Evolutionary conservation across 2,888 invertebrate species (phyloP).

Genomic region (Dicycla oo): DNA sequence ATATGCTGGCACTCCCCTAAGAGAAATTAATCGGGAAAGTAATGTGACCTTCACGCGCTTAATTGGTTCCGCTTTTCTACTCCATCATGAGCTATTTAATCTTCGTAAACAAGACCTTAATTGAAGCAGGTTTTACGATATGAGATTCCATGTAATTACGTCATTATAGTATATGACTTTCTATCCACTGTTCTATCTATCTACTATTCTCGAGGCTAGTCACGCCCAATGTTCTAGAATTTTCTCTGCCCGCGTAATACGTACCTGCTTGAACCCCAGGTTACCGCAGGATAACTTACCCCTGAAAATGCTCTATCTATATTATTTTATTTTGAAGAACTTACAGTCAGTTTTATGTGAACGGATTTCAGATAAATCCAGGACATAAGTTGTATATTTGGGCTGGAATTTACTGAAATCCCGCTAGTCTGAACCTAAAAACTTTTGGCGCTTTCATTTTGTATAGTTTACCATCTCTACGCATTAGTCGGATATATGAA

Average conservation of each 20-base stretch:
- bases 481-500: neutral
- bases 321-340: slow-evolving; percentile 37
- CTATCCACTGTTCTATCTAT: slow-evolving; percentile 9
- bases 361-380: slow-evolving; percentile 31
- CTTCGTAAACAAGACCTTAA: slow-evolving; percentile 74
- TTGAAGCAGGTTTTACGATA: slow-evolving; percentile 67
- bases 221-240: slow-evolving; percentile 41
- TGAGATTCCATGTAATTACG: slow-evolving; percentile 49
- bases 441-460: slow-evolving; percentile 1
- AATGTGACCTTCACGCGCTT: slow-evolving; percentile 82
- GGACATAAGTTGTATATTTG: slow-evolving; percentile 14
- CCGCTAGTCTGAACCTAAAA: slow-evolving; percentile 1
- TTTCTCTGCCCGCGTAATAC: slow-evolving; percentile 19
- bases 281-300: slow-evolving; percentile 26
- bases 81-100: slow-evolving; percentile 71
- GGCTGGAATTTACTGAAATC: neutral
- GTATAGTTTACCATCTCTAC: slow-evolving; percentile 5
- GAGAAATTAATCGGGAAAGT: slow-evolving; percentile 84
- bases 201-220: slow-evolving; percentile 8
- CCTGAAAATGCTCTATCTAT: slow-evolving; percentile 29
- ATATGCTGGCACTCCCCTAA: slow-evolving; percentile 74
- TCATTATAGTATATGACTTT: slow-evolving; percentile 13
- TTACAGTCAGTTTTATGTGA: slow-evolving; percentile 27
- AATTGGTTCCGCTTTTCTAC: slow-evolving; percentile 79
- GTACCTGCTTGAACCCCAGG: slow-evolving; percentile 32